Evolutionary conservation across 2,888 invertebrate species (phyloP).

Genomic region (Zygogramma bicolorata): DNA sequence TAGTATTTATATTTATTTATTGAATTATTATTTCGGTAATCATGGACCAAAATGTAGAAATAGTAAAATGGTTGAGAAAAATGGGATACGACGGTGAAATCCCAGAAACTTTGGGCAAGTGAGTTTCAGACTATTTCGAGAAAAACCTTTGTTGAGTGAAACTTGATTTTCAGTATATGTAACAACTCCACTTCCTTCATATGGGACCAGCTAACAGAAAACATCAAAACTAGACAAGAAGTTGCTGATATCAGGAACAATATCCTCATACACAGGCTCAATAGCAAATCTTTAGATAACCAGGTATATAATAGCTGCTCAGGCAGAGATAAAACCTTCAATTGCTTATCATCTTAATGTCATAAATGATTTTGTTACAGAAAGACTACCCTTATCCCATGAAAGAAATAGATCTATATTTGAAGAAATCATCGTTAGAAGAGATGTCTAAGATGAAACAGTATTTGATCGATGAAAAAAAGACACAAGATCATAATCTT

Average conservation of each 20-base stretch:
- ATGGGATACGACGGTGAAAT: conserved; percentile 51
- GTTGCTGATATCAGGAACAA: conserved; percentile 44
- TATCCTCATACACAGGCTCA: conserved; percentile 46
- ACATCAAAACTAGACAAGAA: conserved; percentile 45
- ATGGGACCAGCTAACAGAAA: conserved; percentile 51
- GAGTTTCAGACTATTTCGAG: conserved; percentile 8
- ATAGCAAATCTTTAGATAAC: conserved; percentile 41
- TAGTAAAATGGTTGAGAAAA: conserved; percentile 45
- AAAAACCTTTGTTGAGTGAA: neutral
- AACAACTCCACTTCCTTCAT: conserved; percentile 49
- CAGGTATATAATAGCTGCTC: conserved; percentile 41
- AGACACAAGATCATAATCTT: conserved; percentile 32
- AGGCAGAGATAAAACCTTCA: too few species aligned
- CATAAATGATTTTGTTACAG: conserved; percentile 34
- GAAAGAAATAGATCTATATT: conserved; percentile 44
- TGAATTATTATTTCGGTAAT: neutral
- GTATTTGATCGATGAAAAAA: conserved; percentile 36
- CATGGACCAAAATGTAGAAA: conserved; percentile 41
- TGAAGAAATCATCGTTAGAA: conserved; percentile 40
- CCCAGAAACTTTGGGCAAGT: conserved; percentile 46
- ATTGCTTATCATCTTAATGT: neutral
- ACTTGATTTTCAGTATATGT: conserved; percentile 43
- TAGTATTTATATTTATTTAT: neutral
- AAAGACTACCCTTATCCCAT: conserved; percentile 44
- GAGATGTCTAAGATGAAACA: conserved; percentile 33